These are phyloP conservation scores for Imbricaverruca yamaguchii DNA, from an alignment of 2,888 invertebrate genomes.

Conservation along the genomic window DNA sequence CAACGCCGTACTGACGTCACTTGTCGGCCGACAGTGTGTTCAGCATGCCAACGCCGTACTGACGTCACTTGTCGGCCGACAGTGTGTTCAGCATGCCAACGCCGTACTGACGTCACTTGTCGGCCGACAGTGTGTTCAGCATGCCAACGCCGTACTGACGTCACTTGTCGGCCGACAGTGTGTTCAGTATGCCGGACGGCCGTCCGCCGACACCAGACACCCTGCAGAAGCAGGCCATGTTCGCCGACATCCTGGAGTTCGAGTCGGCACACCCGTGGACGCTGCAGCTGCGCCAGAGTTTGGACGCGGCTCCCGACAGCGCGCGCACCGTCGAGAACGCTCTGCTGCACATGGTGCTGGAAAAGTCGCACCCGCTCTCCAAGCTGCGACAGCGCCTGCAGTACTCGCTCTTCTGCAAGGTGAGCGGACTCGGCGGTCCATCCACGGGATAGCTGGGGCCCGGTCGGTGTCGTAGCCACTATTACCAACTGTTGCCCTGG, in stretches of 20 bases:
- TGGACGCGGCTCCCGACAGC: background rate
- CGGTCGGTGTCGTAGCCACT: no score
- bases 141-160: background rate
- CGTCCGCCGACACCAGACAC: background rate
- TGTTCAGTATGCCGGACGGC: background rate
- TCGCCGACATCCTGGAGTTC: constrained; percentile 16
- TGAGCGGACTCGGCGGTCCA: background rate
- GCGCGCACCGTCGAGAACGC: background rate
- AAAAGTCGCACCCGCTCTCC: constrained; percentile 21
- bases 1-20: no score
- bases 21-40: no score
- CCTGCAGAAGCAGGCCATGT: background rate
- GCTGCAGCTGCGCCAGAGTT: background rate
- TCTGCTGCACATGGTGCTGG: constrained; percentile 9
- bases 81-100: no score
- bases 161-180: background rate
- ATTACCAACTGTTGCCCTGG: no score
- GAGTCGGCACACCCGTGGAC: background rate
- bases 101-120: no score
- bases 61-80: no score
- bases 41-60: no score
- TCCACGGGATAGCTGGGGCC: no score
- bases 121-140: no score
- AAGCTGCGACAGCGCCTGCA: constrained; percentile 15
- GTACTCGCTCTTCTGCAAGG: constrained; percentile 16